A percentile compares a stretch with the other conserved stretches of the same genome.
Conservation (phyloP, 1,140 invertebrate species). For the Holotrichia oblita region DNA sequence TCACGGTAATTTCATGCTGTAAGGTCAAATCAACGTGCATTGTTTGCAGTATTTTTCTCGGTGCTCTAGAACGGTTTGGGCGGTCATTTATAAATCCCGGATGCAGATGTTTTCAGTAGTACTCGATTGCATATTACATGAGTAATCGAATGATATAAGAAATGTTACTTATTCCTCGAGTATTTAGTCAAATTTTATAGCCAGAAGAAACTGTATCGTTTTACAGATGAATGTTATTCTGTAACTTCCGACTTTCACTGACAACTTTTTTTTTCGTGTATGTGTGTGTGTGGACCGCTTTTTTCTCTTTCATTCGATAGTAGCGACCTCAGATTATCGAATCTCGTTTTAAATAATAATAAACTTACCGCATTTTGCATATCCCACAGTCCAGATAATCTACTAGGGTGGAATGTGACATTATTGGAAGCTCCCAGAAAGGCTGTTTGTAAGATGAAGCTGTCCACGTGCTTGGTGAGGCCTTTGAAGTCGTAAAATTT, state of each 20-base stretch:
- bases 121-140: too few species aligned
- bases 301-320: neutral
- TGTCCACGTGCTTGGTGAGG: conserved; percentile 69
- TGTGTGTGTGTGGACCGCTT: neutral
- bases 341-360: neutral
- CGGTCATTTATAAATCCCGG: too few species aligned
- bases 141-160: too few species aligned
- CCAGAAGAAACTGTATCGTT: too few species aligned
- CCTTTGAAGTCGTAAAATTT: conserved; percentile 76
- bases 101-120: too few species aligned
- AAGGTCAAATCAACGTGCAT: too few species aligned
- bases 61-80: too few species aligned
- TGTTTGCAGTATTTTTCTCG: too few species aligned
- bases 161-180: too few species aligned
- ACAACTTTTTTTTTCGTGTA: neutral
- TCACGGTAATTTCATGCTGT: too few species aligned
- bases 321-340: too few species aligned
- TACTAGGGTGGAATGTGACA: conserved; percentile 77
- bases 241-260: conserved; percentile 23
- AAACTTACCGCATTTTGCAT: conserved; percentile 78
- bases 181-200: neutral
- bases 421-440: conserved; percentile 72
- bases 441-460: conserved; percentile 76
- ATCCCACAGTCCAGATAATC: conserved; percentile 80
- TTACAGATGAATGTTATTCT: neutral